Conservation (phyloP, 2,888 invertebrate genomes). For the Epirrhoe tristata region DNA sequence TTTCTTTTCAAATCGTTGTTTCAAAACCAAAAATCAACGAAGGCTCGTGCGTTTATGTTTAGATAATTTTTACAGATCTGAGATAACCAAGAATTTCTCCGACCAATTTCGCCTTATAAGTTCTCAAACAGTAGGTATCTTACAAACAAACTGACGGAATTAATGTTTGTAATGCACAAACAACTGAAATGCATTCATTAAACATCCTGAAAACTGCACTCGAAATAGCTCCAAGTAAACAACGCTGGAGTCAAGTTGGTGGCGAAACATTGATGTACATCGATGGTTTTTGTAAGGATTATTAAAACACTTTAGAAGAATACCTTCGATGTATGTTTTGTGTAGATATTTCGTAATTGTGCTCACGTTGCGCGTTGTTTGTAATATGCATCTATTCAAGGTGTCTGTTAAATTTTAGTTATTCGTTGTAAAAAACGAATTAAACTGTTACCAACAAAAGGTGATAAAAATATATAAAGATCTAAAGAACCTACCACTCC, state of each 20-base stretch:
- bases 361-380: not conserved
- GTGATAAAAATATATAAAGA: too few relatives aligned
- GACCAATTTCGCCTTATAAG: not conserved
- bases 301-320: not conserved
- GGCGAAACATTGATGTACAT: conserved; percentile 1
- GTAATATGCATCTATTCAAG: not conserved
- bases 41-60: too few relatives aligned
- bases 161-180: conserved; percentile 22
- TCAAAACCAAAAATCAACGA: too few relatives aligned
- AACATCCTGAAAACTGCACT: conserved; percentile 20
- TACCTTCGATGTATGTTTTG: not conserved
- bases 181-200: conserved; percentile 23
- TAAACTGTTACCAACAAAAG: too few relatives aligned
- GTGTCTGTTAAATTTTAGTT: too few relatives aligned
- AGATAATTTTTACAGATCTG: too few relatives aligned
- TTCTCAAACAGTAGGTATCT: conserved; percentile 8
- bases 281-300: not conserved
- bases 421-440: too few relatives aligned
- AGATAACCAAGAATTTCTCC: too few relatives aligned
- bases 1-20: too few relatives aligned
- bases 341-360: not conserved
- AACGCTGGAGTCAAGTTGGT: not conserved
- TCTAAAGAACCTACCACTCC: too few relatives aligned
- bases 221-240: conserved; percentile 17
- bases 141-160: conserved; percentile 18